Conservation (phyloP, 2,888 invertebrate species). For the Capitulum mitella region DNA sequence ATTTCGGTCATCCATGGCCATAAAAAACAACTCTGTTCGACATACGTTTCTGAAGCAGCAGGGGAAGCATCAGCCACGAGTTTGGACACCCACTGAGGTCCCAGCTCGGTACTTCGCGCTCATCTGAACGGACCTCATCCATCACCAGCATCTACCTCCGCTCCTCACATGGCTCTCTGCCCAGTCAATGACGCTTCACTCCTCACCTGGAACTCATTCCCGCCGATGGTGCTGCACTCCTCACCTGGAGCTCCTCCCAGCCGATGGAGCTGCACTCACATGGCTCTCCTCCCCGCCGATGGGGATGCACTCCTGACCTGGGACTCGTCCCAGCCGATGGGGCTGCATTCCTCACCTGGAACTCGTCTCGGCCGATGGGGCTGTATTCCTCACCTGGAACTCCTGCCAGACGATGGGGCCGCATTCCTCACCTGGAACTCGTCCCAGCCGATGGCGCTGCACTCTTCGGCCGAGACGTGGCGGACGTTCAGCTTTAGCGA, state of each 20-base stretch:
- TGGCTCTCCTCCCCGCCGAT: too few relatives aligned
- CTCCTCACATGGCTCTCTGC: constrained; percentile 73
- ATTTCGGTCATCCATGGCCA: too few relatives aligned
- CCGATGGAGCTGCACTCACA: constrained; percentile 27
- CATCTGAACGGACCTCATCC: too few relatives aligned
- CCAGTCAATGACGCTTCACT: constrained; percentile 37
- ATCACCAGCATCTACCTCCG: too few relatives aligned
- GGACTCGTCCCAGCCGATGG: constrained; percentile 12
- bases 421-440: constrained; percentile 76
- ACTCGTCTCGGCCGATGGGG: too few relatives aligned
- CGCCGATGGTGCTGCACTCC: too few relatives aligned
- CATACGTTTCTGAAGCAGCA: too few relatives aligned
- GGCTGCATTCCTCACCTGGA: constrained; percentile 30
- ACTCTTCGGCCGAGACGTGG: constrained; percentile 69
- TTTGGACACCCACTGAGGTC: too few relatives aligned
- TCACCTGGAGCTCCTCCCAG: constrained; percentile 14
- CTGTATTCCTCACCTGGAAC: constrained; percentile 73
- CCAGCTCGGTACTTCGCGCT: too few relatives aligned
- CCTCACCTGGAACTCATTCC: constrained; percentile 87
- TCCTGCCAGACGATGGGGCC: constrained; percentile 34
- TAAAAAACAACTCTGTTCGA: too few relatives aligned
- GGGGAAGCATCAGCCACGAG: too few relatives aligned
- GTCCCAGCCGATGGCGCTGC: constrained; percentile 82
- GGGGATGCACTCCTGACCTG: too few relatives aligned
- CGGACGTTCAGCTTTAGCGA: constrained; percentile 61